Evolutionary conservation across 1,140 invertebrate species (phyloP), one percentile per base, ranked within the genome.

Genomic region (Tribolium madens): DNA sequence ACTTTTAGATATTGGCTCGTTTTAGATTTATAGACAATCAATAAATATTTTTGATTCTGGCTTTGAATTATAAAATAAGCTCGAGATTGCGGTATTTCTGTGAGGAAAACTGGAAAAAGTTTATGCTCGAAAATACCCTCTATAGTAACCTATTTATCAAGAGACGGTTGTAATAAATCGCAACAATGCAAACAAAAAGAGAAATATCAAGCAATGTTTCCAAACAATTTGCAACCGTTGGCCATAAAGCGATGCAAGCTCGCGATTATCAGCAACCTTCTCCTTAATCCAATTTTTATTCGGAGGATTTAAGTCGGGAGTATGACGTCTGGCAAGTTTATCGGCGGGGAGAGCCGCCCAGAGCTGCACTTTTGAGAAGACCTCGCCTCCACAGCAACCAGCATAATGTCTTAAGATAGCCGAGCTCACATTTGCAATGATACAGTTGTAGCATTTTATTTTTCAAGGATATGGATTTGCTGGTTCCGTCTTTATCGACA

Each of bases 381-480:
- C 26, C 3, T 21, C 6, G 52, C 18, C n/a, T 57, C 17, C 4
- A 4, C 26, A 64, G 21, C 57, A 64, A 10, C 21, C 2, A 9
- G 5, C 15, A 64, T 33, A 33, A 64, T 33, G 26, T 64, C 26
- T 18, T 14, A n/a, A 31, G 57, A 64, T 64, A 64, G 36, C 9
- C 4, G 26, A 1, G 26, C 3, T 31, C 14, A 26, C 57, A 33
- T 64, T 64, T 18, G 21, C 52, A 12, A 33, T 33, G 57, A 64
- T 31, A 64, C 57, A 64, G 57, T 71, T 71, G 47, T 4, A 17
- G 18, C 68, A 71, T 71, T 71, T 47, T 71, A 71, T 71, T 46
- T 18, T 70, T 31, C 14, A 70, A 60, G 53, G 33, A 68, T 68
- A 75, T 68, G 73, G 50, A 74, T 74, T 74, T 74, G 47, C 48